Evolutionary conservation across 2,113 vertebrate genomes (phyloP).

Genomic region (Brachionichthys hirsutus): DNA sequence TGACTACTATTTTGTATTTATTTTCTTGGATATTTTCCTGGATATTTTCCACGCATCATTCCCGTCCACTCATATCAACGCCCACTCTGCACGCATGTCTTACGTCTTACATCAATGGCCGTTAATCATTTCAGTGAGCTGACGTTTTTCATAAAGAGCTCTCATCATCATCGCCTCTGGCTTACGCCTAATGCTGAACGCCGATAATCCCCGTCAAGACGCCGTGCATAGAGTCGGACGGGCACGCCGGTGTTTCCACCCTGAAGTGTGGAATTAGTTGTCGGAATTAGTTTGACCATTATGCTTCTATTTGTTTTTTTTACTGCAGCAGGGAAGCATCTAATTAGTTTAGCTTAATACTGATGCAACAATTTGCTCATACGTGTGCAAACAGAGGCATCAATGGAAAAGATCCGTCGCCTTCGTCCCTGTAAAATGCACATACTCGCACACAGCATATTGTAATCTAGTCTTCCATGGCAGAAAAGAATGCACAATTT

Average conservation of each 20-base stretch:
- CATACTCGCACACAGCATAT: no score
- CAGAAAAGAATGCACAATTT: no score
- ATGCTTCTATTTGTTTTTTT: no score
- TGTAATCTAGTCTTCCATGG: no score
- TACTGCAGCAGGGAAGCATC: no score
- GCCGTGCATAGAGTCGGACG: conserved; percentile 11
- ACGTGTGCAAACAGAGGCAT: no score
- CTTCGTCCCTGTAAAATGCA: no score
- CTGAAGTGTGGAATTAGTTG: no score
- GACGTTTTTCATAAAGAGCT: conserved; percentile 57
- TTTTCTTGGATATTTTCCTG: conserved; percentile 22
- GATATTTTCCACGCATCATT: conserved; percentile 8
- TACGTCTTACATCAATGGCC: conserved; percentile 43
- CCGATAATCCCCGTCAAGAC: conserved; percentile 58
- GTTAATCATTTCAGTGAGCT: conserved; percentile 54
- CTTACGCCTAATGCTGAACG: conserved; percentile 51
- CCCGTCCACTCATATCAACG: conserved; percentile 34
- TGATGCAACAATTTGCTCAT: no score
- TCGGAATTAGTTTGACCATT: no score
- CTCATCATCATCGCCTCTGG: conserved; percentile 52
- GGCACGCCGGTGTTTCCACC: conserved; percentile 12
- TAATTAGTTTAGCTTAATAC: no score
- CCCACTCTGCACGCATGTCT: conserved; percentile 34
- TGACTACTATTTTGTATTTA: conserved; percentile 51
- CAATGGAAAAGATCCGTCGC: no score